These are phyloP conservation scores for Palythoa caribaeorum DNA, from an alignment of 92 coral and sea anemone species.

Conservation along the genomic window DNA sequence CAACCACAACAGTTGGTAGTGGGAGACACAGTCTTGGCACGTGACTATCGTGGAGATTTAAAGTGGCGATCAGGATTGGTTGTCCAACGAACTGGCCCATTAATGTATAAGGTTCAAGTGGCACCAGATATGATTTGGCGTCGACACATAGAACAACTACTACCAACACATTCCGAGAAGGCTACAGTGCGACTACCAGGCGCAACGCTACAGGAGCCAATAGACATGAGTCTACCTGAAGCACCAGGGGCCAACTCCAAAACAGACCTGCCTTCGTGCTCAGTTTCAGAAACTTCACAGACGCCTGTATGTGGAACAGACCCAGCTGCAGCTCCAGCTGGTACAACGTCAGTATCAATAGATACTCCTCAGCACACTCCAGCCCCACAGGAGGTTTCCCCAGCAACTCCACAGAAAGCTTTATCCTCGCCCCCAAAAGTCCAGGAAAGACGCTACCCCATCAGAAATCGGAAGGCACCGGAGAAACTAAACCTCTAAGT, in stretches of 20 bases:
- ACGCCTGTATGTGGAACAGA: background rate
- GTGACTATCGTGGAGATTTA: slow-evolving; percentile 40
- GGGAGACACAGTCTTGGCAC: slow-evolving; percentile 45
- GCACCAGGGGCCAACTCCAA: slow-evolving; percentile 8
- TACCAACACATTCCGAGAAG: background rate
- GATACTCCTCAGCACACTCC: slow-evolving; percentile 36
- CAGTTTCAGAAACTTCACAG: slow-evolving; percentile 34
- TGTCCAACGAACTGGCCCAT: slow-evolving; percentile 30
- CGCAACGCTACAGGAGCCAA: slow-evolving; percentile 19
- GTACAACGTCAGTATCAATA: background rate
- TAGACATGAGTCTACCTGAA: slow-evolving; percentile 31
- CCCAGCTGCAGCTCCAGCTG: too few relatives aligned
- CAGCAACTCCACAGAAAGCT: slow-evolving; percentile 40
- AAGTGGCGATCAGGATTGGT: slow-evolving; percentile 45
- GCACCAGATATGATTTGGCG: slow-evolving; percentile 22
- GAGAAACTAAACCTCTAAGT: slow-evolving; percentile 38
- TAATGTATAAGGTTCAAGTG: slow-evolving; percentile 57
- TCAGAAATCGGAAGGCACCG: slow-evolving; percentile 38
- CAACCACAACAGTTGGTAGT: slow-evolving; percentile 17
- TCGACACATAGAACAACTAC: slow-evolving; percentile 20
- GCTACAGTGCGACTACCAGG: background rate
- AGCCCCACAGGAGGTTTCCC: slow-evolving; percentile 40
- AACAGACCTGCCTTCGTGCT: slow-evolving; percentile 27
- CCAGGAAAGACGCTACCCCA: slow-evolving; percentile 40
- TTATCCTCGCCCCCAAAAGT: slow-evolving; percentile 38